Base-by-base conservation (phyloP, 1,140 invertebrate species). In the Drosophila equinoxialis region DNA sequence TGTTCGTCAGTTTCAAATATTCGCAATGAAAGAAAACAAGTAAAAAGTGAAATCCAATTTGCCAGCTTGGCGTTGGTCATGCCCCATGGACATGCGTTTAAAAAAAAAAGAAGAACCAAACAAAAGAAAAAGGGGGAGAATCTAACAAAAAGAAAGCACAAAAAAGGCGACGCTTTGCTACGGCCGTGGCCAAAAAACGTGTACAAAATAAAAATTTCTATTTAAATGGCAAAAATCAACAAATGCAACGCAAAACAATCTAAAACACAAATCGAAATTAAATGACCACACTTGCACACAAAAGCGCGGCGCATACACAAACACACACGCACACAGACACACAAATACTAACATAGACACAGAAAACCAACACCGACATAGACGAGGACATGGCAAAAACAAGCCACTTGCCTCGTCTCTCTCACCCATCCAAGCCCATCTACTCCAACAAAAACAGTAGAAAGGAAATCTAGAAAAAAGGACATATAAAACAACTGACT, bases 231-330 rank as follows among this genome's bases (percentile, higher is more conserved):
- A 89, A 89, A 89, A 89, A 89, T 89, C 84, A 89, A 89, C 84
- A 89, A 89, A 89, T 89, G 81, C 84, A 89, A 89, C 84, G 72
- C 84, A 85, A 89, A 89, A 79, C 87, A 90, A 87, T 90, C 87
- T 90, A 90, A 90, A 90, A 90, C 87, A 90, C 87, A 90, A 90
- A 90, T 90, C 87, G 87, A 90, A 90, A 90, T 90, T 90, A 90
- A 90, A 90, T 90, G 87, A 90, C 87, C 87, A 82, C 87, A 90
- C 85, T 90, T 79, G 86, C 85, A 90, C 86, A 90, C 81, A 85
- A 83, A 89, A 75, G 84, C 77, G 80, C 64, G 75, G 65, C 77
- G 57, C 71, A 75, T 58, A 71, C 59, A 74, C 55, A 79, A 8
- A 51, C 54, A 75, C 37, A 75, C 61, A 66, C 37, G 69, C 33